Evolutionary conservation across 2,113 vertebrate species (phyloP), one percentile per base, ranked within the genome.

Genomic region (Tretioscincus oriximinensis): DNA sequence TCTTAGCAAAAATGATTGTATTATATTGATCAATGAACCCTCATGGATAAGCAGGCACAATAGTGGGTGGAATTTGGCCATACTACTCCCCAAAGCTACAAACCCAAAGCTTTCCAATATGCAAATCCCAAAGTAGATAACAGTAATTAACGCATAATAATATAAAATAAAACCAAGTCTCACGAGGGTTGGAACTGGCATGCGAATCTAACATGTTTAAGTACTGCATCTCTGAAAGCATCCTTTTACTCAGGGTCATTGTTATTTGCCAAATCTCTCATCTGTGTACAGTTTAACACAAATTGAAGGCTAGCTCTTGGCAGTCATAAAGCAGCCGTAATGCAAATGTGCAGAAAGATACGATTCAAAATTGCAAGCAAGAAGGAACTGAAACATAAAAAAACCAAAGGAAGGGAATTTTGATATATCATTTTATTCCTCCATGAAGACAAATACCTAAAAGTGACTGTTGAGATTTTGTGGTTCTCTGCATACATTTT

Each of bases 1-100:
- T 88, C 78, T 65, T 72, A 14, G 61, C 83, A 78, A 80, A 90
- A 90, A 83, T 58, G 12, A 84, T 81, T 85, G 76, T 84, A 90
- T 86, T 92, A 24, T 78, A 87, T 87, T 89, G 87, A 71, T 84
- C 88, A 82, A 2, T 31, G 77, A 76, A 78, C 80, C 84, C 83
- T 88, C 86, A 82, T 49, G 87, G 74, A 76, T 79, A 90, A 89
- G 86, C 65, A 76, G 41, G 61, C 47, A 54, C 64, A 51, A 54
- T 84, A 82, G 84, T 49, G 81, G 83, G 86, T 86, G 71, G 81
- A 69, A 71, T 76, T 73, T 18, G 87, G 67, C 21, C 71, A 18
- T 16, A 22, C 66, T 88, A 28, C 87, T 84, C 22, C n/a, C 84
- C 61, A 60, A 85, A 90, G 80, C 21, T 8, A 31, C 80, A 67